These are phyloP conservation scores for Pungitius pungitius DNA, from an alignment of 2,113 vertebrate species.

Conservation along the genomic window DNA sequence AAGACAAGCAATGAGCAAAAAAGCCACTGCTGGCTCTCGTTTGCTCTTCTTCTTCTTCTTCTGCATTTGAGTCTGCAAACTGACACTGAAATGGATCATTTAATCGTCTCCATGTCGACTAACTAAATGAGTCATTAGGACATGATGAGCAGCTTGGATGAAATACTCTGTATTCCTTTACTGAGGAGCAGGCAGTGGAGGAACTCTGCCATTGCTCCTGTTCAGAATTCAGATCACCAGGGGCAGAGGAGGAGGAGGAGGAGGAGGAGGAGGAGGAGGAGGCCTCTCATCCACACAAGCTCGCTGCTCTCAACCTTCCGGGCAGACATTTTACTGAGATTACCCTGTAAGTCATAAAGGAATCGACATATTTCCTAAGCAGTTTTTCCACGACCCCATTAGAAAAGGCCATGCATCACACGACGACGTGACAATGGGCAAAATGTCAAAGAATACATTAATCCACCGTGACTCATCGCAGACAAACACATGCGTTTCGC, in stretches of 20 bases:
- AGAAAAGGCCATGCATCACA: constrained; percentile 16
- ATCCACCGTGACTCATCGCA: constrained; percentile 56
- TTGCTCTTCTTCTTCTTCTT: background rate
- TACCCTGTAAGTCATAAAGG: background rate
- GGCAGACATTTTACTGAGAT: background rate
- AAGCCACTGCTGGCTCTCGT: background rate
- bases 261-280: constrained; percentile 17
- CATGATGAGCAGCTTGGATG: background rate
- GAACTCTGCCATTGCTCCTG: no score
- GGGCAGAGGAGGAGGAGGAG: background rate
- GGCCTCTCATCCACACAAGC: constrained; percentile 5
- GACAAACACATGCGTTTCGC: constrained; percentile 51
- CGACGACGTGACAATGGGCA: constrained; percentile 8
- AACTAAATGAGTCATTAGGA: background rate
- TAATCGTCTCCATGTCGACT: background rate
- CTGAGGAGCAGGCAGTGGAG: no score
- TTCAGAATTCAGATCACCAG: constrained; percentile 25
- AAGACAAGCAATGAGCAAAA: background rate
- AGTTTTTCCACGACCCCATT: background rate
- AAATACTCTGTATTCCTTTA: no score
- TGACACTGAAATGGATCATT: background rate
- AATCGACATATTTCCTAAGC: background rate
- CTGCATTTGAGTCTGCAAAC: background rate
- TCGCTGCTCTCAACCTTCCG: background rate
- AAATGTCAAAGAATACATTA: constrained; percentile 30